These are phyloP conservation scores for Pantherophis vulpinus DNA, from an alignment of 2,797 vertebrate genomes.

Conservation along the genomic window DNA sequence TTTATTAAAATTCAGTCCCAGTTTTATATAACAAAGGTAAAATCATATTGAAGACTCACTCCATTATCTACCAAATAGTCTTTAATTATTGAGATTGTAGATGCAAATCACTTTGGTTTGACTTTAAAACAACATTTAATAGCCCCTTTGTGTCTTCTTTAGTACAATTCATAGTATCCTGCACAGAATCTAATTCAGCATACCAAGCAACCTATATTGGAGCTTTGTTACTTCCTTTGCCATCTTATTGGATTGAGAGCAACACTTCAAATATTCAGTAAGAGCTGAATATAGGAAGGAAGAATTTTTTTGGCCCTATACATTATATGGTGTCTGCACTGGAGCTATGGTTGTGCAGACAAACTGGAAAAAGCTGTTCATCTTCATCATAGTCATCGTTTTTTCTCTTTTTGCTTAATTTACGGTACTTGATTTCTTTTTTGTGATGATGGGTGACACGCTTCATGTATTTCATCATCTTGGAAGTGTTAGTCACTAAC, in stretches of 20 bases:
- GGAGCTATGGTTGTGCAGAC: background rate
- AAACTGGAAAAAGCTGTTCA: background rate
- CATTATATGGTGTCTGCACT: background rate
- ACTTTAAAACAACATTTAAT: constrained; percentile 9
- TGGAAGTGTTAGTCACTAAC: constrained; percentile 41
- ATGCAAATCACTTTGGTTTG: background rate
- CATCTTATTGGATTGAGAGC: background rate
- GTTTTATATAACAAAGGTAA: background rate
- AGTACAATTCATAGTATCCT: background rate
- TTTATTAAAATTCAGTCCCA: background rate
- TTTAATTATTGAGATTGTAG: constrained; percentile 10
- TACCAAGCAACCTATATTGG: too few relatives aligned
- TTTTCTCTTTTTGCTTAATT: constrained; percentile 38
- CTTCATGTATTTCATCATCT: constrained; percentile 54
- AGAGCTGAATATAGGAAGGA: constrained; percentile 1
- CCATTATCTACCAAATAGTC: background rate
- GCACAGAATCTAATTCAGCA: background rate
- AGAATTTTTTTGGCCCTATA: background rate
- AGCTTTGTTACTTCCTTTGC: background rate
- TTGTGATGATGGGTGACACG: background rate
- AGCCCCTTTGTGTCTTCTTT: background rate
- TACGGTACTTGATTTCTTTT: constrained; percentile 38
- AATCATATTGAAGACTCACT: background rate
- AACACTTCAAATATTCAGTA: constrained; percentile 23
- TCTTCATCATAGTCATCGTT: background rate